phyloP scores from a whole-genome alignment of 2,888 invertebrate genomes.

The Agapetus fuscipes region DNA sequence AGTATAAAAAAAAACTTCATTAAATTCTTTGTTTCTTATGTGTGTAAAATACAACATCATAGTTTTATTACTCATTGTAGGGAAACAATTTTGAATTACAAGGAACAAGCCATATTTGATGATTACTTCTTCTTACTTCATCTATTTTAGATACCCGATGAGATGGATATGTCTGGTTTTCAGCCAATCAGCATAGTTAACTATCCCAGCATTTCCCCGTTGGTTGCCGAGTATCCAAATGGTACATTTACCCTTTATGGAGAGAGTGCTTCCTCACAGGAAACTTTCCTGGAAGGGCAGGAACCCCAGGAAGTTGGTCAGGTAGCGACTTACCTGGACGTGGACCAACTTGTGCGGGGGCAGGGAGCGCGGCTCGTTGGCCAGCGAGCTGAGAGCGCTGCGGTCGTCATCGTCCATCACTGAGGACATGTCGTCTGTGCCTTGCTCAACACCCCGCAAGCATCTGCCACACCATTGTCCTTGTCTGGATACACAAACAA shows the following conservation, averaged over 20 bases:
- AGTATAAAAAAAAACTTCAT: no score
- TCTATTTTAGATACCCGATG: no score
- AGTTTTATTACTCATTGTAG: no score
- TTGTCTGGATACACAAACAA: slow-evolving; percentile 57
- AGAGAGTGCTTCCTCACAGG: slow-evolving; percentile 12
- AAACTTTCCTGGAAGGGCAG: slow-evolving; percentile 22
- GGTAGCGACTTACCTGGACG: slow-evolving; percentile 46
- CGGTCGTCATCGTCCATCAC: slow-evolving; percentile 62
- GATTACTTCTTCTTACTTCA: no score
- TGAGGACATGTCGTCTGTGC: slow-evolving; percentile 52
- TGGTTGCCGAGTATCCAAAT: no score
- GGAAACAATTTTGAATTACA: no score
- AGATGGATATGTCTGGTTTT: no score
- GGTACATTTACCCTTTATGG: slow-evolving; percentile 4
- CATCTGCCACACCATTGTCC: slow-evolving; percentile 76
- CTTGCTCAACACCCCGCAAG: slow-evolving; percentile 51
- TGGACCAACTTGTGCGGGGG: slow-evolving; percentile 41
- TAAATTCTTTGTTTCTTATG: no score
- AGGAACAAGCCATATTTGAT: no score
- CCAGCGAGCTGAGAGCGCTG: slow-evolving; percentile 49
- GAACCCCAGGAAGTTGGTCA: slow-evolving; percentile 24
- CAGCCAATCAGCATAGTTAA: no score
- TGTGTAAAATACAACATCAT: no score
- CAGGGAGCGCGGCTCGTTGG: slow-evolving; percentile 26
- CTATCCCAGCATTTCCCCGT: no score